These are phyloP conservation scores for Axea sp. DNA, from an alignment of 2,888 invertebrate genomes.

Conservation along the genomic window DNA sequence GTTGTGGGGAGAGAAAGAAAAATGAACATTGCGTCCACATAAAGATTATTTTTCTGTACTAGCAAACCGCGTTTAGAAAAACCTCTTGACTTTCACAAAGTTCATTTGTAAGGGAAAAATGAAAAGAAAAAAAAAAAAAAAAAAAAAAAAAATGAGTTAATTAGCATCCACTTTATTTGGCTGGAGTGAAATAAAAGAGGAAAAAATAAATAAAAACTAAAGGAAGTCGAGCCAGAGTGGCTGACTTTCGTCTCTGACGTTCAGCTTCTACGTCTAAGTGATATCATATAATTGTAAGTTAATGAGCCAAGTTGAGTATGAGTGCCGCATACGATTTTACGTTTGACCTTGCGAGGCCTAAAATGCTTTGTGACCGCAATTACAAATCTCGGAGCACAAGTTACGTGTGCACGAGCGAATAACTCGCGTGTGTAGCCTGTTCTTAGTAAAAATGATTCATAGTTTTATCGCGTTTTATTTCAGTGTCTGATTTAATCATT, in stretches of 20 bases:
- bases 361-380: slow-evolving; percentile 54
- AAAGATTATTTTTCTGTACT: too few species aligned
- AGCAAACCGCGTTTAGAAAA: too few species aligned
- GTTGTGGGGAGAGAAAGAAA: too few species aligned
- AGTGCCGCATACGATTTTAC: slow-evolving; percentile 41
- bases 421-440: slow-evolving; percentile 14
- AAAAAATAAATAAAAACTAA: background rate
- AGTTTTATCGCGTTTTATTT: background rate
- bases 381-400: slow-evolving; percentile 40
- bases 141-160: slow-evolving; percentile 1
- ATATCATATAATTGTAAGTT: slow-evolving; percentile 54
- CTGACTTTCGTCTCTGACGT: slow-evolving; percentile 19
- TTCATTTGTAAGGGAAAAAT: background rate
- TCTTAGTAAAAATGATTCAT: slow-evolving; percentile 15
- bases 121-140: background rate
- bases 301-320: slow-evolving; percentile 44
- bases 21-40: too few species aligned
- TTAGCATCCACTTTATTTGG: slow-evolving; percentile 19
- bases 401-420: slow-evolving; percentile 17
- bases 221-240: background rate
- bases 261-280: slow-evolving; percentile 24
- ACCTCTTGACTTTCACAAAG: too few species aligned
- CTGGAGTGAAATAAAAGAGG: slow-evolving; percentile 12
- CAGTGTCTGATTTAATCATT: too few species aligned
- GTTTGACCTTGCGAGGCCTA: slow-evolving; percentile 55